Evolutionary conservation across 2,888 invertebrate genomes (phyloP), one percentile per base, ranked within the genome.

Genomic region (Synergus umbraculus): DNA sequence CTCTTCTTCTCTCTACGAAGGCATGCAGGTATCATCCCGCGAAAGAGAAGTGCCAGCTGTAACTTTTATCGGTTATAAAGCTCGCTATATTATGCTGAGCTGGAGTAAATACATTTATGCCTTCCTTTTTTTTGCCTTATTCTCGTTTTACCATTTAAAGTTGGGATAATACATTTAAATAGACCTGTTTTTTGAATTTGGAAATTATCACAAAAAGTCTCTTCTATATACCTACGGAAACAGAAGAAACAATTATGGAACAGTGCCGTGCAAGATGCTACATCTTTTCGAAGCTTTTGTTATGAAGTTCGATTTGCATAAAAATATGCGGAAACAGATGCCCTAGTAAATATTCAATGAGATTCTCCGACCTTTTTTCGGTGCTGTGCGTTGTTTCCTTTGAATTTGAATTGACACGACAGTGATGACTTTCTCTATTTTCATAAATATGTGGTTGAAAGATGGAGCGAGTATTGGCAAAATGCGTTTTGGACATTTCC

Each of bases 21-120:
- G 13, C n/a, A n/a, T n/a, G 13, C 13, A 46, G 12, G 46, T 46
- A 46, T 46, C 46, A 46, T 46, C 46, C 13, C 13, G 46, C 46
- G 46, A 46, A 46, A 84, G 84, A 88, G 86, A 88, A 89, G 90
- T 88, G 89, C 88, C 89, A 89, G 89, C 89, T 90, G 88, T 90
- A 90, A 90, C 88, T 90, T 90, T 90, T 90, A 90, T 90, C 87
- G 90, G 90, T 90, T 90, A 89, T 90, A 90, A 90, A 88, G 88
- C 86, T 84, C 84, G 85, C 84, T 85, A 88, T 90, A 90, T 90
- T 90, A 89, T 88, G 87, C 88, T 83, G 88, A 86, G 87, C 85
- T 86, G 80, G 88, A 88, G 88, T 89, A 90, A 89, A 90, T 90
- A 90, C 88, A 46, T 46, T 46, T 46, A 37, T 37, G 37, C 37